Conservation (phyloP, 2,113 vertebrate species). For the Sinocyclocheilus rhinocerous region DNA sequence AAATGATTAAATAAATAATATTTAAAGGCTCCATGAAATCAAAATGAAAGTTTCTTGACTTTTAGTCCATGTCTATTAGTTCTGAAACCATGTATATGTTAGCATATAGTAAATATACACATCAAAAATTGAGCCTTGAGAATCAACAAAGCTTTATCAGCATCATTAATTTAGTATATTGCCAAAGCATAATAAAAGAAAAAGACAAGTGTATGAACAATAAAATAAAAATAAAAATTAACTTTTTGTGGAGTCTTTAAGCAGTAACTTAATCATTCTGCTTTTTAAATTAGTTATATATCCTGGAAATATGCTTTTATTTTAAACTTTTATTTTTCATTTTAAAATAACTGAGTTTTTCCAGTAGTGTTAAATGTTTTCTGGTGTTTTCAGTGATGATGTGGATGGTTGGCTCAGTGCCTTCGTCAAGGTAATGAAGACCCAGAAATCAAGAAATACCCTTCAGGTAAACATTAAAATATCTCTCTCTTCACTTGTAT, state of each 20-base stretch:
- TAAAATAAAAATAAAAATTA: too few relatives aligned
- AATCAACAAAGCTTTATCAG: too few relatives aligned
- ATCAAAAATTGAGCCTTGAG: too few relatives aligned
- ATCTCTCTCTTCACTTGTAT: background rate
- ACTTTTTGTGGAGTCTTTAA: too few relatives aligned
- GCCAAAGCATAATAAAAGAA: too few relatives aligned
- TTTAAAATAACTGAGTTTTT: background rate
- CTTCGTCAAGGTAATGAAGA: conserved; percentile 62
- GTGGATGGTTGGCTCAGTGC: conserved; percentile 66
- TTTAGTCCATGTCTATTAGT: background rate
- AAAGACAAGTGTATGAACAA: too few relatives aligned
- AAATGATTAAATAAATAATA: background rate
- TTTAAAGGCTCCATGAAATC: background rate
- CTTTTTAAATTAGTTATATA: too few relatives aligned
- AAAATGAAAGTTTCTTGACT: background rate
- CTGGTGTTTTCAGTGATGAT: conserved; percentile 56
- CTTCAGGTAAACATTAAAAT: conserved; percentile 9
- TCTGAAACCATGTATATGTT: background rate
- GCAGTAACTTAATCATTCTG: too few relatives aligned
- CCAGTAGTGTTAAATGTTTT: background rate
- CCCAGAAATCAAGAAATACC: conserved; percentile 50
- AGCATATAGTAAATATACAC: too few relatives aligned
- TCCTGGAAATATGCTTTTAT: too few relatives aligned
- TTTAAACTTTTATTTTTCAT: background rate
- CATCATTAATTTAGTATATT: too few relatives aligned